phyloP scores from a whole-genome alignment of 2,888 invertebrate species.

The Celastrina argiolus region DNA sequence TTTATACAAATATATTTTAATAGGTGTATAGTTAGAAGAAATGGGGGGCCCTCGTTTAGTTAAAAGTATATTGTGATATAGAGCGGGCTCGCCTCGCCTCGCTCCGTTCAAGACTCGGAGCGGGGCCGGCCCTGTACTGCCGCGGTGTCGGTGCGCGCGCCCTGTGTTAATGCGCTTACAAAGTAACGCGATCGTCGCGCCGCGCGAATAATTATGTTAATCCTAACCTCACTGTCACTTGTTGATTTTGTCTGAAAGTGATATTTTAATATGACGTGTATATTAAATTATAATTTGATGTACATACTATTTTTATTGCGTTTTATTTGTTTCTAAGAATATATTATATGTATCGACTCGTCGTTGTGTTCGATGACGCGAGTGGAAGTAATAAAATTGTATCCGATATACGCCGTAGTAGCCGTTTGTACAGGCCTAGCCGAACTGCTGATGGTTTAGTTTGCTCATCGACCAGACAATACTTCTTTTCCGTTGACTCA shows the following conservation, averaged over 20 bases:
- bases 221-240: slow-evolving; percentile 21
- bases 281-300: slow-evolving; percentile 70
- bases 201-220: neutral
- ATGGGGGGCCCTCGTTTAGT: slow-evolving; percentile 61
- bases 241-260: slow-evolving; percentile 26
- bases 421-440: slow-evolving; percentile 56
- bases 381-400: slow-evolving; percentile 41
- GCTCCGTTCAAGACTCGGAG: slow-evolving; percentile 4
- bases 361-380: slow-evolving; percentile 47
- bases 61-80: slow-evolving; percentile 72
- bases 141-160: neutral
- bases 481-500: slow-evolving; percentile 23
- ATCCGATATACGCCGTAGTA: slow-evolving; percentile 35
- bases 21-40: slow-evolving; percentile 54
- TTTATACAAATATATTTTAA: slow-evolving; percentile 57
- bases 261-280: slow-evolving; percentile 42
- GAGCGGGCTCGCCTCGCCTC: slow-evolving; percentile 52
- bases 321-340: slow-evolving; percentile 69
- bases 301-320: slow-evolving; percentile 60
- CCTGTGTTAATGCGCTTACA: slow-evolving; percentile 1
- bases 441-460: slow-evolving; percentile 36
- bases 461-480: slow-evolving; percentile 25
- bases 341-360: slow-evolving; percentile 42
- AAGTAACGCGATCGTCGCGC: neutral
- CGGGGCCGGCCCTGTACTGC: neutral